These are phyloP conservation scores for Vanessa tameamea DNA, from an alignment of 1,140 invertebrate genomes.

Conservation along the genomic window DNA sequence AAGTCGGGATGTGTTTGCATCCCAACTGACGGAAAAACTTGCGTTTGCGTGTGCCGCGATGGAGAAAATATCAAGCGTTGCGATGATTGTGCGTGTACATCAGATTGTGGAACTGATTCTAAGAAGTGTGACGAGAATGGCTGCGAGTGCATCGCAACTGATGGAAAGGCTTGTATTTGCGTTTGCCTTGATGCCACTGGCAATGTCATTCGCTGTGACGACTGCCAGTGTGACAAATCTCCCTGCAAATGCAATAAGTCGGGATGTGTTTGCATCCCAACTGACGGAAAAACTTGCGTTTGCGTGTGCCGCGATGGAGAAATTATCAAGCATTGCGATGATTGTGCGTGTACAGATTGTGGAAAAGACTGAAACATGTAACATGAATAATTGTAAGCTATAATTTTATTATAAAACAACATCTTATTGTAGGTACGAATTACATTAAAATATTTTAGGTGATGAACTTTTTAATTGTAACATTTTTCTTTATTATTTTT, in stretches of 20 bases:
- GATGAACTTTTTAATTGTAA: background rate
- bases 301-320: slow-evolving; percentile 41
- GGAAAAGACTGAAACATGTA: background rate
- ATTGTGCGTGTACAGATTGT: slow-evolving; percentile 23
- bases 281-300: slow-evolving; percentile 39
- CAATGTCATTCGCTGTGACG: slow-evolving; percentile 8
- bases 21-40: slow-evolving; percentile 35
- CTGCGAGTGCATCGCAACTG: background rate
- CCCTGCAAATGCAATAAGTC: slow-evolving; percentile 6
- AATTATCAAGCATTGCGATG: slow-evolving; percentile 33
- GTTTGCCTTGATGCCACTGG: slow-evolving; percentile 8
- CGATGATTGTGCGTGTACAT: slow-evolving; percentile 33
- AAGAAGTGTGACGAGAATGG: background rate
- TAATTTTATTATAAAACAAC: background rate
- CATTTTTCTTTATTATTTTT: background rate
- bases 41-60: slow-evolving; percentile 42
- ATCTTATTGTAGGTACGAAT: background rate
- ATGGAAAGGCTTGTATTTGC: slow-evolving; percentile 19
- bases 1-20: slow-evolving; percentile 40
- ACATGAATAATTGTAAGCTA: background rate
- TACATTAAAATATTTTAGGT: background rate
- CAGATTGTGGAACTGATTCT: background rate
- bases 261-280: slow-evolving; percentile 41
- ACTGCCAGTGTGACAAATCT: slow-evolving; percentile 10
- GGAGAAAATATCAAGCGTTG: slow-evolving; percentile 32